phyloP scores from a whole-genome alignment of 2,797 vertebrate species.

The Micropoecilia bifurca region DNA sequence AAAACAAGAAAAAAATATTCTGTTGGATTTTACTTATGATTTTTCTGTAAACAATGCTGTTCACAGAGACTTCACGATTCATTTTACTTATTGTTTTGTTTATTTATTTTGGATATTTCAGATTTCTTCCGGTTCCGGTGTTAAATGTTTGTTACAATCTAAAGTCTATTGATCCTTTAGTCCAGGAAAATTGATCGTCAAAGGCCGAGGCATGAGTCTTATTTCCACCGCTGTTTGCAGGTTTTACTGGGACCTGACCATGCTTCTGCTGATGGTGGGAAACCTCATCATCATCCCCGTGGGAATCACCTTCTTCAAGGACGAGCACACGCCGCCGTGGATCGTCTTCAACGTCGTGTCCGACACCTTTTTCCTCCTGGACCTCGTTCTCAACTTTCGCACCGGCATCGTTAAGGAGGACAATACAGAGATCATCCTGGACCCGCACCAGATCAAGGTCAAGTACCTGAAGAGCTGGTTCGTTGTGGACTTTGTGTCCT shows the following conservation, averaged over 20 bases:
- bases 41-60: too few relatives aligned
- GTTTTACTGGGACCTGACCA: constrained; percentile 99
- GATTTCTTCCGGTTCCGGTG: too few relatives aligned
- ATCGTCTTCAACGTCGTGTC: constrained; percentile 99
- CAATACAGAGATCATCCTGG: constrained; percentile 98
- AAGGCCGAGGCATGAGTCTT: neutral
- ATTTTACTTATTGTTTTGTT: too few relatives aligned
- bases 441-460: constrained; percentile 96
- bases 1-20: neutral
- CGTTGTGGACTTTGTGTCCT: constrained; percentile 97
- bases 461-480: constrained; percentile 99
- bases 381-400: constrained; percentile 98
- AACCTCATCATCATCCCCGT: constrained; percentile 99
- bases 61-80: too few relatives aligned
- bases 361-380: constrained; percentile 98
- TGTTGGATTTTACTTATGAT: neutral
- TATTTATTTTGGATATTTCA: too few relatives aligned
- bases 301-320: constrained; percentile 99
- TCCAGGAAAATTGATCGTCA: too few relatives aligned
- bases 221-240: constrained; percentile 69
- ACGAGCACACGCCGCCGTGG: constrained; percentile 98
- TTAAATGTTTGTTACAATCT: too few relatives aligned
- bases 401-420: constrained; percentile 98
- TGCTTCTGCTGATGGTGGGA: constrained; percentile 98
- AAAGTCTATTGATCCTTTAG: too few relatives aligned